Percentiles rank a stretch among this genome's conserved stretches.
These are phyloP conservation scores for Drosophila pallidifrons DNA, from an alignment of 1,140 invertebrate genomes.

Conservation along the genomic window DNA sequence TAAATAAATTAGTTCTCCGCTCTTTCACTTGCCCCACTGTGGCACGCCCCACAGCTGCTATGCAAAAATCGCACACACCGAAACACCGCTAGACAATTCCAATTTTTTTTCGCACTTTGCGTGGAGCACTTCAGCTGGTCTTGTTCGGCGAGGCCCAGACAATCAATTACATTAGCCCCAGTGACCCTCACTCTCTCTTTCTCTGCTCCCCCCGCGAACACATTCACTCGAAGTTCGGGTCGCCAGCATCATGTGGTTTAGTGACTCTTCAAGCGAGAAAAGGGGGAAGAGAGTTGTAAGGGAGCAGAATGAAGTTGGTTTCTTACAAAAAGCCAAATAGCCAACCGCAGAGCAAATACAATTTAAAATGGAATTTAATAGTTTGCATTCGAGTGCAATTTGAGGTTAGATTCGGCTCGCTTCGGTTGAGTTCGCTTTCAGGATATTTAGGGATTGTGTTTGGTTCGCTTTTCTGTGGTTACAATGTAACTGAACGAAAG, in stretches of 20 bases:
- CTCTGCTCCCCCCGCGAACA: not conserved
- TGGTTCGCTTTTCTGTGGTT: not conserved
- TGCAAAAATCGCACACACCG: slow-evolving; percentile 51
- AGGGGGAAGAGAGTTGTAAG: not conserved
- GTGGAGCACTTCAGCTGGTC: slow-evolving; percentile 33
- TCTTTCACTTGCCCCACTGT: slow-evolving; percentile 1
- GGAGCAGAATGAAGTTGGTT: not conserved
- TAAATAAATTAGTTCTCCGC: too few relatives aligned
- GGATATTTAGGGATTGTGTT: not conserved
- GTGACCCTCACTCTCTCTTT: slow-evolving; percentile 18
- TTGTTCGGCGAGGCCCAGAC: slow-evolving; percentile 53
- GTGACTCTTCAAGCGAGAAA: not conserved
- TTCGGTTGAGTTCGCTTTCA: not conserved
- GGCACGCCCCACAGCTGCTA: slow-evolving; percentile 22
- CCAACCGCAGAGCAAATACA: slow-evolving; percentile 40
- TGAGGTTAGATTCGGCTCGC: slow-evolving; percentile 4
- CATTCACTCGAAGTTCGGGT: slow-evolving; percentile 27
- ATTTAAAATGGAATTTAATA: slow-evolving; percentile 52
- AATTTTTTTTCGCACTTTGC: slow-evolving; percentile 37
- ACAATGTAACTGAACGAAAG: not conserved
- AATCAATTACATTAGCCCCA: slow-evolving; percentile 72
- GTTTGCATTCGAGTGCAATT: slow-evolving; percentile 16
- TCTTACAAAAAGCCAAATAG: slow-evolving; percentile 24
- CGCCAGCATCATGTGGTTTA: slow-evolving; percentile 27
- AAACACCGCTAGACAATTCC: slow-evolving; percentile 34